Evolutionary conservation across 2,113 vertebrate species (phyloP), one percentile per base, ranked within the genome.

Genomic region (Glareola pratincola): DNA sequence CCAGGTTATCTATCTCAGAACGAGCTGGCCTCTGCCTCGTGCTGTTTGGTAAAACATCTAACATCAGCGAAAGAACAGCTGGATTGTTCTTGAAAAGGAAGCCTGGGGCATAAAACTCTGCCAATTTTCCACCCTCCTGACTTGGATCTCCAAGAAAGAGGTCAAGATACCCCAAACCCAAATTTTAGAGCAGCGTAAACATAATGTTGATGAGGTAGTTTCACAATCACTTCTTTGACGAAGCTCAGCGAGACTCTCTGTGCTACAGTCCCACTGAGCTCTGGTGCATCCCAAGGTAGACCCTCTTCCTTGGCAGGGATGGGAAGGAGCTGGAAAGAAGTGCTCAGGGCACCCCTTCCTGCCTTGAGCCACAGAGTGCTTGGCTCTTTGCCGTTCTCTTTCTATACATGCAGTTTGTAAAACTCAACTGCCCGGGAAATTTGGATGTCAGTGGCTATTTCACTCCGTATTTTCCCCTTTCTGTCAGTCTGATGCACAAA

Each of bases 21-120:
- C 0, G 0, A 78, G 30, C 22, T 59, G 51, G 5, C 30, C 24
- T 68, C 62, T 39, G 17, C 14, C 32, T 54, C 0, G 0, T 48
- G 48, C 47, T 72, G 36, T 47, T 73, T 17, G 34, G 47, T 72
- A 56, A 88, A 93, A 68, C n/a, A 15, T 13, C 0, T 0, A 69
- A n/a, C 13, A 83, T 18, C 62, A 30, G 27, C 0, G 0, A 93
- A 76, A 60, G 2, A 73, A 32, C 2, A 2, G 8, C 21, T 39
- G 34, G 16, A n/a, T 48, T 83, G 12, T 56, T 57, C 51, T 37
- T 66, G 45, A 54, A 54, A 63, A 37, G 8, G 21, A 95, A 62
- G 37, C 2, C 10, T n/a, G 12, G 12, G 24, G 5, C 9, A 37
- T 62, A 83, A 85, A 92, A 10, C 17, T 75, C 39, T 24, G 45